Conservation (phyloP, 2,888 invertebrate species). For the Drosophila borealis region DNA sequence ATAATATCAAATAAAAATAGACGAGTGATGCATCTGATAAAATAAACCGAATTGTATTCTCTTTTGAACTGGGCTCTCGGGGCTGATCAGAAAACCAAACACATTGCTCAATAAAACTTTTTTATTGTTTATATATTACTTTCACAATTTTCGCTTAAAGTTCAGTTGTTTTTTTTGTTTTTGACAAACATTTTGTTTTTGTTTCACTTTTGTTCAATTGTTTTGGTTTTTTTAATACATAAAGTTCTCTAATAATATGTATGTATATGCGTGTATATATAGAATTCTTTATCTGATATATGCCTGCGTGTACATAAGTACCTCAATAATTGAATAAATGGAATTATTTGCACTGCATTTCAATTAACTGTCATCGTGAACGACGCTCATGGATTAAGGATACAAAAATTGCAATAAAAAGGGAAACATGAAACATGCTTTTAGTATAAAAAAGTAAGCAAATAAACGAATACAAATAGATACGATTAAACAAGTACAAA, state of each 20-base stretch:
- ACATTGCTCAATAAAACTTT: conserved; percentile 66
- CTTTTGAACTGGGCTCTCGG: conserved; percentile 11
- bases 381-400: conserved; percentile 15
- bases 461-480: conserved; percentile 45
- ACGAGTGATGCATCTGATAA: conserved; percentile 74
- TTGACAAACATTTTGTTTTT: conserved; percentile 57
- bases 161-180: conserved; percentile 44
- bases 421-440: conserved; percentile 20
- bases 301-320: conserved; percentile 55
- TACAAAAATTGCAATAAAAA: conserved; percentile 15
- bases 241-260: conserved; percentile 62
- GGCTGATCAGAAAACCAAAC: conserved; percentile 4
- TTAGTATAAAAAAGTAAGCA: conserved; percentile 43
- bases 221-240: conserved; percentile 59
- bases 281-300: conserved; percentile 53
- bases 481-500: conserved; percentile 31
- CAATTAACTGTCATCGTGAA: conserved; percentile 35
- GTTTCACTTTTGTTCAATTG: conserved; percentile 43
- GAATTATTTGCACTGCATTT: conserved; percentile 75
- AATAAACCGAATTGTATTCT: conserved; percentile 9
- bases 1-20: conserved; percentile 69
- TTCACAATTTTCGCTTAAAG: conserved; percentile 62
- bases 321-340: conserved; percentile 72
- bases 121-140: conserved; percentile 51
- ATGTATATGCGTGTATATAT: conserved; percentile 61